These are phyloP conservation scores for Drosophila littoralis DNA, from an alignment of 1,140 invertebrate species.

Conservation along the genomic window DNA sequence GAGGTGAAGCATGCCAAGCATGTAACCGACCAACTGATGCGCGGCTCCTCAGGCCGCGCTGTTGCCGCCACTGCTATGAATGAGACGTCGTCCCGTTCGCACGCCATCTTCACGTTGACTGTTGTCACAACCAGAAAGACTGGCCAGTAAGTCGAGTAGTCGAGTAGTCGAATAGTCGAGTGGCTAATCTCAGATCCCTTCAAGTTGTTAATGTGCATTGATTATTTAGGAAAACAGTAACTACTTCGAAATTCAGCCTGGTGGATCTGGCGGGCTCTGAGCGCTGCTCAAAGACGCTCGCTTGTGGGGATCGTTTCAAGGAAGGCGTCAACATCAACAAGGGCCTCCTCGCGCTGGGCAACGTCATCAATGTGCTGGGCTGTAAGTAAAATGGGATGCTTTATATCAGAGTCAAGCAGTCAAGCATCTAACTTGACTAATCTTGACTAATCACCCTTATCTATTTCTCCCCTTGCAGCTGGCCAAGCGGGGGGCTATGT, in stretches of 20 bases:
- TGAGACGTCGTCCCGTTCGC: constrained; percentile 93
- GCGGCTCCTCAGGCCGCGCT: constrained; percentile 91
- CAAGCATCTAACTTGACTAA: neutral
- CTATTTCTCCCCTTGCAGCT: constrained; percentile 35
- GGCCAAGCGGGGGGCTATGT: constrained; percentile 88
- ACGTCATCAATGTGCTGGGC: constrained; percentile 96
- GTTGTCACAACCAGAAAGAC: constrained; percentile 88
- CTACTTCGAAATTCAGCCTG: constrained; percentile 92
- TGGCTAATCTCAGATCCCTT: neutral
- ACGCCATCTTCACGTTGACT: constrained; percentile 96
- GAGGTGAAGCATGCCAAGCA: constrained; percentile 87
- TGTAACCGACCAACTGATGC: constrained; percentile 88
- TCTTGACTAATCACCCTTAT: too few species aligned
- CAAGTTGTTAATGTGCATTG: neutral
- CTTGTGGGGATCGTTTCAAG: constrained; percentile 95
- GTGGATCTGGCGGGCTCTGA: constrained; percentile 98
- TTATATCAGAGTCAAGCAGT: neutral
- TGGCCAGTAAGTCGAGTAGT: constrained; percentile 85
- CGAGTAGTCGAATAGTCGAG: neutral
- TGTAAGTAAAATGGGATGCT: constrained; percentile 47
- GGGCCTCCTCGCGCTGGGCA: constrained; percentile 94
- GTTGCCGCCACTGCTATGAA: constrained; percentile 98
- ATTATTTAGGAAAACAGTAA: constrained; percentile 88
- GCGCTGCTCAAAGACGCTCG: constrained; percentile 95
- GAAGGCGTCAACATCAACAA: constrained; percentile 98